These are phyloP conservation scores for Oreochromis grahami DNA, from an alignment of 2,797 vertebrate genomes.

Conservation along the genomic window DNA sequence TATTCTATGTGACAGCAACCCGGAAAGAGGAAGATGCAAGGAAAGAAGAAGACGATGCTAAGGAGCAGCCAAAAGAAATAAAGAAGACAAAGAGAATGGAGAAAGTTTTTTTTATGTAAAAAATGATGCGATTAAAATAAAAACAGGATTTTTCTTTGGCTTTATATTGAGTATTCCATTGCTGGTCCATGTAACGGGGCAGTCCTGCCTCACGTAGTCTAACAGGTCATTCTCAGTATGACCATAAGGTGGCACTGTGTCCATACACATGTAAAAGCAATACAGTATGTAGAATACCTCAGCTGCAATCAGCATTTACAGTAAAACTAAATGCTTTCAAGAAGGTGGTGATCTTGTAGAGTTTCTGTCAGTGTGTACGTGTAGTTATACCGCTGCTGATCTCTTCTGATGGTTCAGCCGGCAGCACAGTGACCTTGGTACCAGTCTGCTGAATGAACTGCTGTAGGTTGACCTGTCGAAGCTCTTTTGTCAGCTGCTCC, in stretches of 20 bases:
- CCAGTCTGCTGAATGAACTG: slow-evolving; percentile 98
- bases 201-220: background rate
- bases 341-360: background rate
- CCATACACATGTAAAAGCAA: background rate
- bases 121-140: background rate
- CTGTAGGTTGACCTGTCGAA: slow-evolving; percentile 95
- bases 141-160: background rate
- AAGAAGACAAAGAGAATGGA: background rate
- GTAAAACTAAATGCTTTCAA: background rate
- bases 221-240: background rate
- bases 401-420: slow-evolving; percentile 81
- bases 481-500: slow-evolving; percentile 94
- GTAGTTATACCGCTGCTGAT: slow-evolving; percentile 28
- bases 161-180: background rate
- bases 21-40: background rate
- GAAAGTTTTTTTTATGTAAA: background rate
- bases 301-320: background rate
- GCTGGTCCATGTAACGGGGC: background rate
- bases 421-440: slow-evolving; percentile 92
- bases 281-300: background rate
- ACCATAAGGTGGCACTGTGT: slow-evolving; percentile 50
- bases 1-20: background rate
- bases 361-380: background rate
- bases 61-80: background rate
- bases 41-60: background rate